Conservation (phyloP, 2,113 vertebrate genomes). For the Campylorhamphus procurvoides region DNA sequence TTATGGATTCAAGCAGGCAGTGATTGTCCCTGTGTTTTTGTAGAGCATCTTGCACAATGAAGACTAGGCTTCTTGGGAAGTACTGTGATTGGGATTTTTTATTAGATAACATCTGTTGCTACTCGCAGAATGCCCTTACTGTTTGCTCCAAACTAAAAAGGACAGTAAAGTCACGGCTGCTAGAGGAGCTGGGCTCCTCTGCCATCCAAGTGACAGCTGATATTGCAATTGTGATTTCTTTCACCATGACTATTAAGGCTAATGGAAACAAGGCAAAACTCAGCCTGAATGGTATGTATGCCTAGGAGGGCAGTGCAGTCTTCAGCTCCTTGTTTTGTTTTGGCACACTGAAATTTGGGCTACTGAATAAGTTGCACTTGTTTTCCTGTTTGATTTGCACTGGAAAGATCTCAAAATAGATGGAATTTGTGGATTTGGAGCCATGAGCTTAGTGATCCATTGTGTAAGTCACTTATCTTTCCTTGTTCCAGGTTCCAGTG, state of each 20-base stretch:
- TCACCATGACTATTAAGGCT: neutral
- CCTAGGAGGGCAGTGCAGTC: neutral
- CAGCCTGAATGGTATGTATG: neutral
- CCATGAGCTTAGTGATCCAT: neutral
- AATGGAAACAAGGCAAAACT: neutral
- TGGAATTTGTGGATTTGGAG: neutral
- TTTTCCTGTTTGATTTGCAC: neutral
- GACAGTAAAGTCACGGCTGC: neutral
- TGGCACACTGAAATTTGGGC: neutral
- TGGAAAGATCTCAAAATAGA: neutral
- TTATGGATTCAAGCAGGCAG: neutral
- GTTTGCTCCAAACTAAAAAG: neutral
- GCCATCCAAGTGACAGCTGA: neutral
- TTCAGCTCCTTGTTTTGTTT: neutral
- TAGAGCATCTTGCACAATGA: neutral
- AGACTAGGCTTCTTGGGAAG: neutral
- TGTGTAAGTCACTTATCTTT: neutral
- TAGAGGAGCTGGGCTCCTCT: neutral
- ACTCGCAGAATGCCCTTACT: neutral
- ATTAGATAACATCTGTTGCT: neutral
- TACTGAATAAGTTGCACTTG: neutral
- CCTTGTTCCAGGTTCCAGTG: constrained; percentile 80
- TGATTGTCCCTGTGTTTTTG: neutral
- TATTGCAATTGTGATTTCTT: neutral
- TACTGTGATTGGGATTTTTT: neutral